phyloP scores from a whole-genome alignment of 2,888 invertebrate genomes.

The Palloptera scutellata region DNA sequence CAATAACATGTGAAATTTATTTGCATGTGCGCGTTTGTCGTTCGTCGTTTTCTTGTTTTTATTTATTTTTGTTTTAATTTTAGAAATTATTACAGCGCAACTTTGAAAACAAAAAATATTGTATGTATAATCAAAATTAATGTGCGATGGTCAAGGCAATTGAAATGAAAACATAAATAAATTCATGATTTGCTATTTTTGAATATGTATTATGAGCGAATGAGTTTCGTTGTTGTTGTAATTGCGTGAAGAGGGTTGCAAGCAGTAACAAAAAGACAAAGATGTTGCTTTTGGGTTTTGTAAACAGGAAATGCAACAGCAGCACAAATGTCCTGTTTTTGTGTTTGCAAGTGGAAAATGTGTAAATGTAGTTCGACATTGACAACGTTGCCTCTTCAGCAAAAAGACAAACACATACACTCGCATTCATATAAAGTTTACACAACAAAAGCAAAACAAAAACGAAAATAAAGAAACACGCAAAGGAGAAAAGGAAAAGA shows the following conservation, averaged over 20 bases:
- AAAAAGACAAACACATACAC: not conserved
- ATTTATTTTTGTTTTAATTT: not conserved
- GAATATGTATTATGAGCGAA: not conserved
- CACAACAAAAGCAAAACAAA: constrained; percentile 29
- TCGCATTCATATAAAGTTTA: not conserved
- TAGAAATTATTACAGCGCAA: constrained; percentile 3
- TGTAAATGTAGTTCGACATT: too few relatives aligned
- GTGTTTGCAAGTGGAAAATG: too few relatives aligned
- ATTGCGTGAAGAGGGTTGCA: too few relatives aligned
- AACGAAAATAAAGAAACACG: constrained; percentile 34
- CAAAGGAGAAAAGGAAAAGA: constrained; percentile 33
- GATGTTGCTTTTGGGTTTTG: too few relatives aligned
- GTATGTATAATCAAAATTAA: not conserved
- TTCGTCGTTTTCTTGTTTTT: not conserved
- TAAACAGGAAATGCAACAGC: too few relatives aligned
- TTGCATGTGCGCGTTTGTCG: not conserved
- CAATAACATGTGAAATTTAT: not conserved
- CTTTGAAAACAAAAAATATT: not conserved
- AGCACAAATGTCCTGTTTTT: too few relatives aligned
- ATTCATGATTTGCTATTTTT: constrained; percentile 1
- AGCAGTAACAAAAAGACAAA: too few relatives aligned
- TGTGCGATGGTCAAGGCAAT: not conserved
- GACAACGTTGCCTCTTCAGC: too few relatives aligned
- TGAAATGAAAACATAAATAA: not conserved
- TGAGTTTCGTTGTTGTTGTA: not conserved